A percentile compares a stretch with the other conserved stretches of the same genome.
Conservation (phyloP, 2,888 invertebrate genomes). For the Euproctis similis region DNA sequence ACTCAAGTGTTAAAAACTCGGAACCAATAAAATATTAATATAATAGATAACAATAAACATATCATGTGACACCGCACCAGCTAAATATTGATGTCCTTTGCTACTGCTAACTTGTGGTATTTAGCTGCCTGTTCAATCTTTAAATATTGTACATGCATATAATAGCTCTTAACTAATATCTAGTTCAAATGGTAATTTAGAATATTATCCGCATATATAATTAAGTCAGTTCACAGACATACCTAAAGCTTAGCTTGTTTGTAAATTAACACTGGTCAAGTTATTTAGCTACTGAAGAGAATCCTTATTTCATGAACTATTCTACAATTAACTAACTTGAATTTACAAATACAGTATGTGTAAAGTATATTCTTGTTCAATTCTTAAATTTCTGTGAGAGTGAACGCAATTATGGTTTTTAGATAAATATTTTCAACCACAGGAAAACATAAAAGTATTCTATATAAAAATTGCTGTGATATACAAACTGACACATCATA, state of each 20-base stretch:
- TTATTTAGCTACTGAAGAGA: slow-evolving; percentile 2
- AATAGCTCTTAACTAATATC: slow-evolving; percentile 59
- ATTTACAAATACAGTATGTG: slow-evolving; percentile 36
- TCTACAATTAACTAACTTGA: slow-evolving; percentile 24
- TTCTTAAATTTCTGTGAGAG: too few species aligned
- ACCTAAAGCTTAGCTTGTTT: slow-evolving; percentile 10
- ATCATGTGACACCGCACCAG: slow-evolving; percentile 22
- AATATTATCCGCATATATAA: slow-evolving; percentile 29
- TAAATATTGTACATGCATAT: slow-evolving; percentile 66
- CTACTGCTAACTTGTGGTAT: too few species aligned
- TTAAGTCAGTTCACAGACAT: slow-evolving; percentile 5
- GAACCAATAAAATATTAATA: slow-evolving; percentile 63
- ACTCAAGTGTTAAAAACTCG: slow-evolving; percentile 52
- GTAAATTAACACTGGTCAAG: background rate
- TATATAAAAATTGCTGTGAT: too few species aligned
- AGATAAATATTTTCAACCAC: too few species aligned
- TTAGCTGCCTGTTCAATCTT: too few species aligned
- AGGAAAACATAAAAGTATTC: too few species aligned
- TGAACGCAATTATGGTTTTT: too few species aligned
- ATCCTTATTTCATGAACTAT: slow-evolving; percentile 17
- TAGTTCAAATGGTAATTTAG: slow-evolving; percentile 59
- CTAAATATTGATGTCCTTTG: slow-evolving; percentile 55
- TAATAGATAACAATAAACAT: slow-evolving; percentile 68
- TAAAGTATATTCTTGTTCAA: slow-evolving; percentile 25
- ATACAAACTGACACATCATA: too few species aligned